Conservation (phyloP, 2,797 vertebrate species). For the Trematocara caparti region DNA sequence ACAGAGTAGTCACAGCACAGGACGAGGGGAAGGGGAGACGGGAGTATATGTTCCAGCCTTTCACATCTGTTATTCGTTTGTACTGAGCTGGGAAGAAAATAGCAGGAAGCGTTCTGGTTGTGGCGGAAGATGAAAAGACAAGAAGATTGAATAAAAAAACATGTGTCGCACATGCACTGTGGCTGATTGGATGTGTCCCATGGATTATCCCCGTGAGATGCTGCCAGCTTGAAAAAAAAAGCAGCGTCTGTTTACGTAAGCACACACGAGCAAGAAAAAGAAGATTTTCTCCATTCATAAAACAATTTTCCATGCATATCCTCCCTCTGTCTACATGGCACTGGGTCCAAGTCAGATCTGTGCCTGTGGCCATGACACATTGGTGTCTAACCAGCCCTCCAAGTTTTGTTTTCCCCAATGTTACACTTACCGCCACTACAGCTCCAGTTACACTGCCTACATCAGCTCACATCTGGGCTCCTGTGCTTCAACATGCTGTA, state of each 20-base stretch:
- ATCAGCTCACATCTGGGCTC: conserved; percentile 40
- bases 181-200: conserved; percentile 85
- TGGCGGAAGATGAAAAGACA: conserved; percentile 94
- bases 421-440: conserved; percentile 24
- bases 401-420: conserved; percentile 45
- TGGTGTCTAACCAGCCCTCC: conserved; percentile 47
- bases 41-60: conserved; percentile 83
- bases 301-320: conserved; percentile 33
- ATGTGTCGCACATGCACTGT: conserved; percentile 86
- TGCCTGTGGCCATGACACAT: conserved; percentile 39
- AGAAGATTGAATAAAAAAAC: conserved; percentile 85
- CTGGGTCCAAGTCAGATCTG: conserved; percentile 41
- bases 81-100: conserved; percentile 92
- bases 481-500: conserved; percentile 19
- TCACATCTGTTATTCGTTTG: conserved; percentile 98
- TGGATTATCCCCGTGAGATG: conserved; percentile 57
- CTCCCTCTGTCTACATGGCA: conserved; percentile 18
- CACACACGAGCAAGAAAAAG: conserved; percentile 9
- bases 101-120: conserved; percentile 96
- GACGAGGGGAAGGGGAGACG: conserved; percentile 76
- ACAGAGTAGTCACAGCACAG: conserved; percentile 62
- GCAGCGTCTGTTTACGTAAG: background rate
- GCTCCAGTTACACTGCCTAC: conserved; percentile 30
- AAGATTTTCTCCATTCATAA: conserved; percentile 48
- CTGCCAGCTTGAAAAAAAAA: conserved; percentile 58